A percentile compares a stretch with the other conserved stretches of the same genome.
These are phyloP conservation scores for Ernsta delagoae DNA, from an alignment of 2,888 invertebrate genomes.

Conservation along the genomic window DNA sequence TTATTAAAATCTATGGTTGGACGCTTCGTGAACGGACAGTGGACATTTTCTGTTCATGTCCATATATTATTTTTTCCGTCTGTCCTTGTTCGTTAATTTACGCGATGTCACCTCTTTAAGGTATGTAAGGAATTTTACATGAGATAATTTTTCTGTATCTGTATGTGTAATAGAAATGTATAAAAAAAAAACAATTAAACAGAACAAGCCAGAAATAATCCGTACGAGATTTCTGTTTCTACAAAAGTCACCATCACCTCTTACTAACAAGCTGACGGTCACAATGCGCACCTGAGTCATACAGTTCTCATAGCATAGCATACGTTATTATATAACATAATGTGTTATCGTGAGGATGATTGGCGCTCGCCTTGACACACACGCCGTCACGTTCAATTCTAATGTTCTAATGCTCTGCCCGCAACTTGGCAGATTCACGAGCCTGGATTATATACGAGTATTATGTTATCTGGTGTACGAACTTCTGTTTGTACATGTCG, in stretches of 20 bases:
- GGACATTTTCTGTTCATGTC: conserved; percentile 14
- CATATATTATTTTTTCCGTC: conserved; percentile 23
- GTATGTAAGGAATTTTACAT: conserved; percentile 21
- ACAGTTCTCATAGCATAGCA: conserved; percentile 12
- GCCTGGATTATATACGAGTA: no score
- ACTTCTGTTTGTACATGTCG: background rate
- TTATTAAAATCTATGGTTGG: conserved; percentile 40
- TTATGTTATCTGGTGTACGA: background rate
- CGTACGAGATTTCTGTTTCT: no score
- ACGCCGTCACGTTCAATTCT: conserved; percentile 25
- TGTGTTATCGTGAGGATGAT: conserved; percentile 34
- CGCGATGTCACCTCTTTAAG: conserved; percentile 16
- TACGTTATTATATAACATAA: conserved; percentile 20
- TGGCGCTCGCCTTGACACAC: conserved; percentile 35
- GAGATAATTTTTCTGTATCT: no score
- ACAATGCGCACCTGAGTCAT: conserved; percentile 16
- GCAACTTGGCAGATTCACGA: conserved; percentile 5
- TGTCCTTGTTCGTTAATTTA: conserved; percentile 26
- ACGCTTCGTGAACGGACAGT: conserved; percentile 8
- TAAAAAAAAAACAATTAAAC: no score
- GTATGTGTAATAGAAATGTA: no score
- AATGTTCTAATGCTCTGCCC: conserved; percentile 8
- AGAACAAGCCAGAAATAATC: no score
- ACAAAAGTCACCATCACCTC: no score
- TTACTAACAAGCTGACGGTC: conserved; percentile 3